These are phyloP conservation scores for Arrhopalites spinosus DNA, from an alignment of 2,888 invertebrate species.

Conservation along the genomic window DNA sequence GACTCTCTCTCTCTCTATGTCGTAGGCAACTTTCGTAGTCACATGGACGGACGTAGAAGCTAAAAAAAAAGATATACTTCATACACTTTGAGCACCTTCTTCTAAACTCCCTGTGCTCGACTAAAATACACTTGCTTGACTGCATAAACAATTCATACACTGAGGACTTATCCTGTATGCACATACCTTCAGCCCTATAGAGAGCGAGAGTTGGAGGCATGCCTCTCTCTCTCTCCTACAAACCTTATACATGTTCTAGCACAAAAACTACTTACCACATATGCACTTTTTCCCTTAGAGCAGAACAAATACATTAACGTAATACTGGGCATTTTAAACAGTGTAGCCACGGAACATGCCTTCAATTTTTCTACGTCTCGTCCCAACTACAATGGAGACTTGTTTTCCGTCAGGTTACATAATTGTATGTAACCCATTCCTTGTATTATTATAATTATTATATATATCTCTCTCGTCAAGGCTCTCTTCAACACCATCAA, in stretches of 20 bases:
- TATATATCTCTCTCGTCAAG: neutral
- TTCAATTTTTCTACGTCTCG: neutral
- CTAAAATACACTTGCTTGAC: neutral
- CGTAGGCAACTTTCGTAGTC: constrained; percentile 11
- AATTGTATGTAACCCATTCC: neutral
- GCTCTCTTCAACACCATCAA: neutral
- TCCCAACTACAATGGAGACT: neutral
- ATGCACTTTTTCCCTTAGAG: neutral
- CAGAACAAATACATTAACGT: neutral
- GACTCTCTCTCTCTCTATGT: neutral
- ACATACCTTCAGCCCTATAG: too few species aligned
- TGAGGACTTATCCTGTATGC: too few species aligned
- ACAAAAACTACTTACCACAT: neutral
- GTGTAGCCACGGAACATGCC: neutral
- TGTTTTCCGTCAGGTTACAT: neutral
- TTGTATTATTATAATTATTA: neutral
- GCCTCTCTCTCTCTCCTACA: neutral
- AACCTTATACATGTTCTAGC: neutral
- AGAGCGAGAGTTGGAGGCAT: too few species aligned
- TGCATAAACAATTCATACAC: too few species aligned
- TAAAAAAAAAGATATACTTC: neutral
- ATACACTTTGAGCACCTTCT: neutral
- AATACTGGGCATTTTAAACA: neutral
- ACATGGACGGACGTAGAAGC: neutral
- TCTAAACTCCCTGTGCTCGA: neutral